These are phyloP conservation scores for Colostygia pectinataria DNA, from an alignment of 2,888 invertebrate species.

Conservation along the genomic window DNA sequence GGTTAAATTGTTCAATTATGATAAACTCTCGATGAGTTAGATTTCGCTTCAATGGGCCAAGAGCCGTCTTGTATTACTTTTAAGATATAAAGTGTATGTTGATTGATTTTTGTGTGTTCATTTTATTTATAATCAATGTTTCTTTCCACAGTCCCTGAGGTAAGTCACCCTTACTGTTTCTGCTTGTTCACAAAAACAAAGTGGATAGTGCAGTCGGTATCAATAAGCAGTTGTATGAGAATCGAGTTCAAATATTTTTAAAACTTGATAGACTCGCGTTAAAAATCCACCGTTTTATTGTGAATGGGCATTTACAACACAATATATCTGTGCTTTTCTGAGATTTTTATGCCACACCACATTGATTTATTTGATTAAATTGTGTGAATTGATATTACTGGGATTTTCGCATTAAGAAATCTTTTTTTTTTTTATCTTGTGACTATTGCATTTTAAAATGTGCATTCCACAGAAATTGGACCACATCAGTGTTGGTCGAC, in stretches of 20 bases:
- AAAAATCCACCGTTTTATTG: slow-evolving; percentile 4
- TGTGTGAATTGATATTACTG: slow-evolving; percentile 17
- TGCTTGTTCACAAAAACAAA: slow-evolving; percentile 13
- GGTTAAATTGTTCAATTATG: slow-evolving; percentile 60
- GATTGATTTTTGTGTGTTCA: slow-evolving; percentile 76
- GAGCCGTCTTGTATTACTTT: slow-evolving; percentile 71
- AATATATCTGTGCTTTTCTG: slow-evolving; percentile 13
- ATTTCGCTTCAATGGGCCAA: slow-evolving; percentile 56
- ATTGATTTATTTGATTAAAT: slow-evolving; percentile 13
- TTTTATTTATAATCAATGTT: slow-evolving; percentile 79
- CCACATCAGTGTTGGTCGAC: slow-evolving; percentile 13
- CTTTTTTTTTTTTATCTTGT: slow-evolving; percentile 20
- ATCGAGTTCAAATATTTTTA: no score
- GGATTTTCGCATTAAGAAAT: slow-evolving; percentile 15
- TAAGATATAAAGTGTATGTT: slow-evolving; percentile 83
- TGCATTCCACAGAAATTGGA: slow-evolving; percentile 29
- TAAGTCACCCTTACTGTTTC: slow-evolving; percentile 64
- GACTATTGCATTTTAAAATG: slow-evolving; percentile 23
- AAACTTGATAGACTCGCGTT: no score
- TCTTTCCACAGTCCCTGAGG: slow-evolving; percentile 77
- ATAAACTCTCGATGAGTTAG: slow-evolving; percentile 44
- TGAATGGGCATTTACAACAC: background rate
- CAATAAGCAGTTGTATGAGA: background rate
- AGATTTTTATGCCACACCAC: slow-evolving; percentile 15
- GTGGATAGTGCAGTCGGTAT: background rate